A percentile compares a stretch with the other conserved stretches of the same genome.
Conservation (phyloP, 2,888 invertebrate species). For the Iselma pallidipennis region DNA sequence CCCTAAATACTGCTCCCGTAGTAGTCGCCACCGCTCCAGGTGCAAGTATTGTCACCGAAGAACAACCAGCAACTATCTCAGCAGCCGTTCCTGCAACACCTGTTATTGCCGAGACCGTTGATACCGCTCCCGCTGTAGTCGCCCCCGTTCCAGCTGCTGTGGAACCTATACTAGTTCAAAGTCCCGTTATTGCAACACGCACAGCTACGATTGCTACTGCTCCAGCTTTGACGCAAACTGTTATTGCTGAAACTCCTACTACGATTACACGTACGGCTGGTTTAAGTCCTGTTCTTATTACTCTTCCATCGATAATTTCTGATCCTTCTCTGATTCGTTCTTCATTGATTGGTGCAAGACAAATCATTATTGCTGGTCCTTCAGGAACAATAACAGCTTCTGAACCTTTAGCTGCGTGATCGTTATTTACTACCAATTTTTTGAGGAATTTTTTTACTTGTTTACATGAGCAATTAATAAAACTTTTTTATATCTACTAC, state of each 20-base stretch:
- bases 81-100: conserved; percentile 4
- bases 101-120: conserved; percentile 1
- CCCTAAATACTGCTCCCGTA: too few relatives aligned
- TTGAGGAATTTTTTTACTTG: background rate
- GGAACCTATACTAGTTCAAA: background rate
- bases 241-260: conserved; percentile 2
- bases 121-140: background rate
- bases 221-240: too few relatives aligned
- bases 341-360: background rate
- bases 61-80: conserved; percentile 40
- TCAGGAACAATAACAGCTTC: conserved; percentile 40
- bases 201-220: too few relatives aligned
- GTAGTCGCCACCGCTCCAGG: conserved; percentile 16
- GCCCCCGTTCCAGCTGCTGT: background rate
- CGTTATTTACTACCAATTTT: too few relatives aligned
- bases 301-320: conserved; percentile 2
- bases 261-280: background rate
- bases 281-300: background rate
- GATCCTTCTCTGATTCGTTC: conserved; percentile 1
- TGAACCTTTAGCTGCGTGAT: conserved; percentile 22
- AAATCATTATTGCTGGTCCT: conserved; percentile 37
- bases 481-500: too few relatives aligned
- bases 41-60: conserved; percentile 46
- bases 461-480: too few relatives aligned
- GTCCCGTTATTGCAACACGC: background rate